phyloP scores from a whole-genome alignment of 2,888 invertebrate genomes.

The Megalurothrips usitatus region DNA sequence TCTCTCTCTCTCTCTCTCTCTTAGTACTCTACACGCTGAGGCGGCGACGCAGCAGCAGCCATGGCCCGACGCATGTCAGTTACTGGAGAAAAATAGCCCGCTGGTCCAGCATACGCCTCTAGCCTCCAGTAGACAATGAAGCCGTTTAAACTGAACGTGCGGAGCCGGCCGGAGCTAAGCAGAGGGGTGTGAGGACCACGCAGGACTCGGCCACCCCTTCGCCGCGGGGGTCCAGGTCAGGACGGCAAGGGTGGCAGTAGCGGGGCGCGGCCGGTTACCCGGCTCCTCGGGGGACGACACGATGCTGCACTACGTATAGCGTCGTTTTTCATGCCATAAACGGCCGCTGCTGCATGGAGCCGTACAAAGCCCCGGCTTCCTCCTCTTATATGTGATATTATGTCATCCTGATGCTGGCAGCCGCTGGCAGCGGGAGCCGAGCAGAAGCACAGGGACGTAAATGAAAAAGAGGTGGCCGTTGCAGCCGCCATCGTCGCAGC shows the following conservation, averaged over 20 bases:
- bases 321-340: constrained; percentile 14
- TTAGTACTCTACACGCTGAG: too few species aligned
- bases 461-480: too few species aligned
- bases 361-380: constrained; percentile 23
- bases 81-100: constrained; percentile 9
- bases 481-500: not conserved
- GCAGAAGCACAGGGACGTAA: not conserved
- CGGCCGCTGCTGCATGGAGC: not conserved
- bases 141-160: not conserved
- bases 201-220: constrained; percentile 5
- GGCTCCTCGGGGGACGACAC: not conserved
- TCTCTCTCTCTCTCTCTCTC: not conserved
- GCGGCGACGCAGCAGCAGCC: not conserved
- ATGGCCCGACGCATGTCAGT: not conserved
- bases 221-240: constrained; percentile 12
- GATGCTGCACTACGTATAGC: not conserved
- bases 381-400: constrained; percentile 8
- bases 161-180: not conserved
- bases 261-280: too few species aligned
- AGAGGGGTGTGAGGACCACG: not conserved
- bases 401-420: not conserved
- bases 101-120: not conserved
- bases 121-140: constrained; percentile 9
- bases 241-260: too few species aligned
- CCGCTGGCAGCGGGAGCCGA: not conserved